Evolutionary conservation across 2,888 invertebrate species (phyloP).

Genomic region (Smittia sp.): DNA sequence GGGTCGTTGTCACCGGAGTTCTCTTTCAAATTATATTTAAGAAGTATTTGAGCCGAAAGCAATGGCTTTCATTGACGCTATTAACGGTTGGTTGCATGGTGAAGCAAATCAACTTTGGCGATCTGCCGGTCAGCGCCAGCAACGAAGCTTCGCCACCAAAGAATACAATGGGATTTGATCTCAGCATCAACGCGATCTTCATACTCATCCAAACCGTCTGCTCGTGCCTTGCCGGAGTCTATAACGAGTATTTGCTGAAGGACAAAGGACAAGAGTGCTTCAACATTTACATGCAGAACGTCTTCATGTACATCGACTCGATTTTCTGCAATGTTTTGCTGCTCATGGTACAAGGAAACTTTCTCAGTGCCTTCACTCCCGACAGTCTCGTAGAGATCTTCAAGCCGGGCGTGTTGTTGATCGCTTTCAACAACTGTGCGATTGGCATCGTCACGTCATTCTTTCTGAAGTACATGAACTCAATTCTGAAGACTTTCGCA

Average conservation of each 20-base stretch:
- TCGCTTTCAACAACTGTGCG: slow-evolving; percentile 84
- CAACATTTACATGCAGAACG: slow-evolving; percentile 88
- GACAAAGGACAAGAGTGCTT: slow-evolving; percentile 72
- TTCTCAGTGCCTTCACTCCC: slow-evolving; percentile 60
- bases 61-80: slow-evolving; percentile 86
- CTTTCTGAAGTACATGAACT: slow-evolving; percentile 88
- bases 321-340: slow-evolving; percentile 84
- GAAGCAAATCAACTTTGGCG: slow-evolving; percentile 69
- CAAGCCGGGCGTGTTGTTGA: slow-evolving; percentile 70
- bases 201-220: slow-evolving; percentile 79
- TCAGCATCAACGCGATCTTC: slow-evolving; percentile 62
- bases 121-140: slow-evolving; percentile 42
- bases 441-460: slow-evolving; percentile 93
- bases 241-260: slow-evolving; percentile 91
- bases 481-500: slow-evolving; percentile 93
- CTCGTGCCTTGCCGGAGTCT: slow-evolving; percentile 92
- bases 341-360: slow-evolving; percentile 65
- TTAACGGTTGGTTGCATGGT: slow-evolving; percentile 88
- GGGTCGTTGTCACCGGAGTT: slow-evolving; percentile 42
- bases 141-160: slow-evolving; percentile 43
- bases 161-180: slow-evolving; percentile 53
- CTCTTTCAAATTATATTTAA: slow-evolving; percentile 75
- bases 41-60: slow-evolving; percentile 72
- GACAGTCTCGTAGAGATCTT: slow-evolving; percentile 59
- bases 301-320: slow-evolving; percentile 93